Evolutionary conservation across 2,888 invertebrate species (phyloP).

Genomic region (Macrophya alboannulata): DNA sequence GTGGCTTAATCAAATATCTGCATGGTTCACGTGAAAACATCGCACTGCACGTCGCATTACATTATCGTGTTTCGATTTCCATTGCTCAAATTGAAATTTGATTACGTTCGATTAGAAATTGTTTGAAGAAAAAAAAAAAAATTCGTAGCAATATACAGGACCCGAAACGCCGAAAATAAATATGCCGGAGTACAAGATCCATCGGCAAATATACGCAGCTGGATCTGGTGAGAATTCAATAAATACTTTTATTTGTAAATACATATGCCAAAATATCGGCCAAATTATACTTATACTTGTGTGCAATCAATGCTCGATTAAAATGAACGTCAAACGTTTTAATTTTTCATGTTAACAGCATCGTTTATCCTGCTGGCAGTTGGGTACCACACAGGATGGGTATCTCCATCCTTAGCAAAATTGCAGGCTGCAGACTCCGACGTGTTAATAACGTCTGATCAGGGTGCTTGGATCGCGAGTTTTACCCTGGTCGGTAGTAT

Average conservation of each 20-base stretch:
- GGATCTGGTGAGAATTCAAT: not conserved
- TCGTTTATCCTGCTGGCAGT: constrained; percentile 44
- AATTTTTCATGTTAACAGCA: constrained; percentile 50
- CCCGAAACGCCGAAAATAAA: not conserved
- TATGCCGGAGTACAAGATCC: not conserved
- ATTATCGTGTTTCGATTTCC: not conserved
- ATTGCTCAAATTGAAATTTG: not conserved
- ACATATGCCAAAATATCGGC: not conserved
- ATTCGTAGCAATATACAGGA: too few species aligned
- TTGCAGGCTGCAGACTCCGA: constrained; percentile 3
- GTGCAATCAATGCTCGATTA: not conserved
- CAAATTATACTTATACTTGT: too few species aligned
- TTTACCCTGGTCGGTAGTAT: constrained; percentile 57
- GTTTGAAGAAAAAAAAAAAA: too few species aligned
- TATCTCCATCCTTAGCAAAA: constrained; percentile 52
- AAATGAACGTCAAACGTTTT: not conserved
- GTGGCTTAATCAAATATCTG: too few species aligned
- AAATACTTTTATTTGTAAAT: not conserved
- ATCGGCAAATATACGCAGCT: constrained; percentile 9
- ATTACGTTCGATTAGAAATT: not conserved
- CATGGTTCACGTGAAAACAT: too few species aligned
- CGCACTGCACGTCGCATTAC: not conserved
- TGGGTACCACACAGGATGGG: constrained; percentile 60
- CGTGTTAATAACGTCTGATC: constrained; percentile 53
- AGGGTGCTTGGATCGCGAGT: constrained; percentile 60